Evolutionary conservation across 2,888 invertebrate genomes (phyloP).

Genomic region (Zygaena filipendulae): DNA sequence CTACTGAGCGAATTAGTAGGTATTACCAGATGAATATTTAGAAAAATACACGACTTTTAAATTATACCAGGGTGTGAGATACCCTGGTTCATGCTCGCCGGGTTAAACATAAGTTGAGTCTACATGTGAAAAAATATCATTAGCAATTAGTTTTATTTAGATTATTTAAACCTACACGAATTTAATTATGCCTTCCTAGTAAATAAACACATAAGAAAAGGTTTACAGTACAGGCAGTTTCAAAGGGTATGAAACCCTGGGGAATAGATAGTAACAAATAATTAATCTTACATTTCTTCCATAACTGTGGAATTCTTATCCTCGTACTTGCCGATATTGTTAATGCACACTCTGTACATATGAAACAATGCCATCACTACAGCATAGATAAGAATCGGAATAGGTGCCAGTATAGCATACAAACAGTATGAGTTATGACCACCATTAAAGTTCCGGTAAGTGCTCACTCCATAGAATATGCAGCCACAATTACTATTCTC

Average conservation of each 20-base stretch:
- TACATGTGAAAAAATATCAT: too few relatives aligned
- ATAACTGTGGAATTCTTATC: slow-evolving; percentile 51
- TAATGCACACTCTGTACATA: slow-evolving; percentile 75
- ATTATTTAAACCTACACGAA: too few relatives aligned
- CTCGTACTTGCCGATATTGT: slow-evolving; percentile 63
- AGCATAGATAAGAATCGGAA: slow-evolving; percentile 72
- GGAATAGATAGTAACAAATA: background rate
- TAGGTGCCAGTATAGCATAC: slow-evolving; percentile 74
- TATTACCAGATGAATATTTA: slow-evolving; percentile 1
- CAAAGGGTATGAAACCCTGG: too few relatives aligned
- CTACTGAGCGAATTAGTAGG: slow-evolving; percentile 7
- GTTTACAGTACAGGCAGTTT: too few relatives aligned
- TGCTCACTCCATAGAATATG: slow-evolving; percentile 72
- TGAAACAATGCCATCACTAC: slow-evolving; percentile 74
- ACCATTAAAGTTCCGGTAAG: slow-evolving; percentile 72
- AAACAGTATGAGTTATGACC: slow-evolving; percentile 74
- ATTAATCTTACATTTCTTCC: slow-evolving; percentile 49
- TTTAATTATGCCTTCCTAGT: too few relatives aligned
- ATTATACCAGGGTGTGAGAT: too few relatives aligned
- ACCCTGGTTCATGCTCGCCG: too few relatives aligned
- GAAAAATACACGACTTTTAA: too few relatives aligned
- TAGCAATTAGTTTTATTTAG: too few relatives aligned
- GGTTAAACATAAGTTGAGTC: too few relatives aligned
- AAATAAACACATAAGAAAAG: too few relatives aligned
- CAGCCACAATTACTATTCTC: slow-evolving; percentile 76